Percentiles rank a stretch among this genome's conserved stretches.
phyloP scores from a whole-genome alignment of 2,113 vertebrate genomes.

The Menura novaehollandiae region DNA sequence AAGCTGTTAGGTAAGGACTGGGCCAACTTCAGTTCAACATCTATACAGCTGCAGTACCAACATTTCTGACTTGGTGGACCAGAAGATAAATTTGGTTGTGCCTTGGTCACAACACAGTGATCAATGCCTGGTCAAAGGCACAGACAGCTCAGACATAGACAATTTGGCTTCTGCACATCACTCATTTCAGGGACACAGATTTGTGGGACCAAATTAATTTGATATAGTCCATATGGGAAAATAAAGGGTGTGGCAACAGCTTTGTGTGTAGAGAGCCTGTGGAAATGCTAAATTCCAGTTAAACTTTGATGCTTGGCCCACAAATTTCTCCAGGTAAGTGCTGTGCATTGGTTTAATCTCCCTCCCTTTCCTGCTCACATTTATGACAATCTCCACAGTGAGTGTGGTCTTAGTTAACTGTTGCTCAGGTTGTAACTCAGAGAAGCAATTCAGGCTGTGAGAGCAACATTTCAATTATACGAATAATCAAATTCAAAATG shows the following conservation, averaged over 20 bases:
- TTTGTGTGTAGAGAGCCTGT: not conserved
- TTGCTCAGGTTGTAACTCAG: conserved; percentile 67
- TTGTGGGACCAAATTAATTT: not conserved
- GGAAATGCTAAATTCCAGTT: not conserved
- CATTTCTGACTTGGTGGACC: not conserved
- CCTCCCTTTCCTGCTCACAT: not conserved
- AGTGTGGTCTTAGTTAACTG: conserved; percentile 70
- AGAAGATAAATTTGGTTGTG: not conserved
- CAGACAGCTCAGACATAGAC: not conserved
- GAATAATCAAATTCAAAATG: conserved; percentile 90
- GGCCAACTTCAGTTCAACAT: not conserved
- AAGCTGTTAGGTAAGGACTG: not conserved
- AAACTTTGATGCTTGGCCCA: not conserved
- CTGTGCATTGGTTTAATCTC: not conserved
- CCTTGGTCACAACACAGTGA: accelerated
- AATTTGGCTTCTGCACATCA: not conserved
- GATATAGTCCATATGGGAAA: not conserved
- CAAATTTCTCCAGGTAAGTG: conserved; percentile 23
- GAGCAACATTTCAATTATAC: conserved; percentile 82
- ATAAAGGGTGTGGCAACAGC: not conserved
- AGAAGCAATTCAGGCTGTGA: conserved; percentile 67
- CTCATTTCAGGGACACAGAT: not conserved
- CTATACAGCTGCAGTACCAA: not conserved
- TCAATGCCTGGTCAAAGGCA: not conserved
- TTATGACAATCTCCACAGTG: conserved; percentile 11